Percentiles rank a stretch among this genome's conserved stretches.
Conservation (phyloP, 1,140 invertebrate genomes). For the Trachymyrmex cornetzi region DNA sequence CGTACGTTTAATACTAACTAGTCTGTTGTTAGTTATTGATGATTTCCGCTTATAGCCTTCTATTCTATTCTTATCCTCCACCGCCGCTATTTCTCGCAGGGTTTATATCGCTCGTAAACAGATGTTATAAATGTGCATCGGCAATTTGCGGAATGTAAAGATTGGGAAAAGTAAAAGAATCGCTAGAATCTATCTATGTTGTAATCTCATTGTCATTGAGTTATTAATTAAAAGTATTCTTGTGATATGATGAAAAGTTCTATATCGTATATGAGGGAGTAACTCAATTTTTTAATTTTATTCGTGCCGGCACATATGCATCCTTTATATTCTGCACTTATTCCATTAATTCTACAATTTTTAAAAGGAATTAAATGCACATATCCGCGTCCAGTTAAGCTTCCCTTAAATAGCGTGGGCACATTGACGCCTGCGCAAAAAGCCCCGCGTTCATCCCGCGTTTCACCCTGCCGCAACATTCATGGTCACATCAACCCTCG, state of each 20-base stretch:
- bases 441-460: constrained; percentile 23
- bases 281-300: background rate
- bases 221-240: background rate
- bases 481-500: constrained; percentile 78
- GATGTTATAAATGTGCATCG: constrained; percentile 17
- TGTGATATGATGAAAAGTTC: background rate
- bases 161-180: background rate
- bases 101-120: constrained; percentile 20
- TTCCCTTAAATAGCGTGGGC: constrained; percentile 74
- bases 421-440: constrained; percentile 78
- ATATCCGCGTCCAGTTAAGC: constrained; percentile 1
- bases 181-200: background rate
- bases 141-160: background rate
- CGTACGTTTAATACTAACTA: constrained; percentile 11
- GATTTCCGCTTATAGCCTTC: constrained; percentile 31
- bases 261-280: background rate
- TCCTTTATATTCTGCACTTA: background rate
- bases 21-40: constrained; percentile 46
- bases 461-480: constrained; percentile 78
- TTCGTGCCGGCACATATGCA: background rate
- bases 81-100: constrained; percentile 9
- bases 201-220: background rate
- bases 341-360: background rate
- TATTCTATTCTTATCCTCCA: constrained; percentile 29
- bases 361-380: background rate